Evolutionary conservation across 2,113 vertebrate species (phyloP).

Genomic region (Ariopsis seemanni): DNA sequence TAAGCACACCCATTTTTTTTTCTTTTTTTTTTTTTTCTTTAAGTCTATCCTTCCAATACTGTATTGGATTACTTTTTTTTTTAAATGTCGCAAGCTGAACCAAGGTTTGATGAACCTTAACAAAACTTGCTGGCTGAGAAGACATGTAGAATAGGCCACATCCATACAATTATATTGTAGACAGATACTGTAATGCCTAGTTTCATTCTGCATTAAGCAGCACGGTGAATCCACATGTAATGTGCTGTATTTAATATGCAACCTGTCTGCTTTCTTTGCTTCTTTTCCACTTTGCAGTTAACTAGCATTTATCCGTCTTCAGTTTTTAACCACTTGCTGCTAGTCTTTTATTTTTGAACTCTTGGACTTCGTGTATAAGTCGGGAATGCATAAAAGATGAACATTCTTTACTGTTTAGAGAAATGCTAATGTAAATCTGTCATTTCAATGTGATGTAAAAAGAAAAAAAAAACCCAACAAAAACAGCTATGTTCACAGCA

Average conservation of each 20-base stretch:
- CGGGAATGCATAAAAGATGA: constrained; percentile 75
- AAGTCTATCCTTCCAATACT: constrained; percentile 51
- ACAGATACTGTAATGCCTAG: constrained; percentile 76
- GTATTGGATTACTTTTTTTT: constrained; percentile 61
- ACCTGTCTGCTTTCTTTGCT: constrained; percentile 72
- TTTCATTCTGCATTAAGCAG: constrained; percentile 84
- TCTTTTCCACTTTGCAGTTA: constrained; percentile 63
- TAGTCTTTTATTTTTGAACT: constrained; percentile 72
- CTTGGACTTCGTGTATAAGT: constrained; percentile 73
- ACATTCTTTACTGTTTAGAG: constrained; percentile 72
- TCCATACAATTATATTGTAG: constrained; percentile 72
- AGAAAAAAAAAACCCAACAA: constrained; percentile 40
- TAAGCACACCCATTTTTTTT: constrained; percentile 26
- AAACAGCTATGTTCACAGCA: constrained; percentile 72
- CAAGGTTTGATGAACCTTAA: constrained; percentile 80
- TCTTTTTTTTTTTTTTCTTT: constrained; percentile 51
- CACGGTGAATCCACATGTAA: constrained; percentile 83
- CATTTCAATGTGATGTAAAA: constrained; percentile 74
- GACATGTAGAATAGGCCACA: constrained; percentile 71
- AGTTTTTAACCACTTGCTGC: constrained; percentile 88
- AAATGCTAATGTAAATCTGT: constrained; percentile 71
- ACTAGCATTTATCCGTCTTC: constrained; percentile 74
- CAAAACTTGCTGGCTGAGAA: constrained; percentile 91
- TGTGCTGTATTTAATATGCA: constrained; percentile 94
- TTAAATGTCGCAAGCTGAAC: constrained; percentile 69